phyloP scores from a whole-genome alignment of 2,797 vertebrate genomes.

The Scomberomorus guttatus region DNA sequence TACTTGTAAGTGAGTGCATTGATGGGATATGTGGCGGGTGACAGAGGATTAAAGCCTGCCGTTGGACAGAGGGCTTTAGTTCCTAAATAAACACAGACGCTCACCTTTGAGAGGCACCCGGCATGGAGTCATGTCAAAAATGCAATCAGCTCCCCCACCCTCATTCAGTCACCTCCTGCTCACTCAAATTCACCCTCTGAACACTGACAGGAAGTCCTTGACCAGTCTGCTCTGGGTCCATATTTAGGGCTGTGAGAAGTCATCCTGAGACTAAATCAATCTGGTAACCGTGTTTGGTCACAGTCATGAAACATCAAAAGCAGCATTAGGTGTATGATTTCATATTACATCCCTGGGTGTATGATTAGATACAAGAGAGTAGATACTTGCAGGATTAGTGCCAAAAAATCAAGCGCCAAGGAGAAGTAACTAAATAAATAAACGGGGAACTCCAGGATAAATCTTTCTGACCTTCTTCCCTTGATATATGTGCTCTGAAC shows the following conservation, averaged over 20 bases:
- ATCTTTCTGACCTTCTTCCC: conserved; percentile 55
- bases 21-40: conserved; percentile 83
- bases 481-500: conserved; percentile 33
- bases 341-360: conserved; percentile 51
- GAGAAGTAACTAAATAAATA: conserved; percentile 66
- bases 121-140: conserved; percentile 73
- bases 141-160: conserved; percentile 61
- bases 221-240: conserved; percentile 68
- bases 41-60: conserved; percentile 81
- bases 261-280: conserved; percentile 72
- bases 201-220: conserved; percentile 75
- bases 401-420: conserved; percentile 59
- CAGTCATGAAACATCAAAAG: conserved; percentile 70
- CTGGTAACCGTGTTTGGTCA: conserved; percentile 57
- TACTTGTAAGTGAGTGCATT: conserved; percentile 81
- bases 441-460: conserved; percentile 63
- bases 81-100: conserved; percentile 85
- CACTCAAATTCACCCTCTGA: conserved; percentile 65
- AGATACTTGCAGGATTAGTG: conserved; percentile 34
- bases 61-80: conserved; percentile 78
- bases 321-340: conserved; percentile 69
- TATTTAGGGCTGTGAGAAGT: conserved; percentile 74
- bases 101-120: conserved; percentile 82
- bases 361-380: conserved; percentile 59
- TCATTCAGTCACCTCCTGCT: conserved; percentile 50